Evolutionary conservation across 2,888 invertebrate species (phyloP), one percentile per base, ranked within the genome.

Genomic region (Cephus pygmeus): DNA sequence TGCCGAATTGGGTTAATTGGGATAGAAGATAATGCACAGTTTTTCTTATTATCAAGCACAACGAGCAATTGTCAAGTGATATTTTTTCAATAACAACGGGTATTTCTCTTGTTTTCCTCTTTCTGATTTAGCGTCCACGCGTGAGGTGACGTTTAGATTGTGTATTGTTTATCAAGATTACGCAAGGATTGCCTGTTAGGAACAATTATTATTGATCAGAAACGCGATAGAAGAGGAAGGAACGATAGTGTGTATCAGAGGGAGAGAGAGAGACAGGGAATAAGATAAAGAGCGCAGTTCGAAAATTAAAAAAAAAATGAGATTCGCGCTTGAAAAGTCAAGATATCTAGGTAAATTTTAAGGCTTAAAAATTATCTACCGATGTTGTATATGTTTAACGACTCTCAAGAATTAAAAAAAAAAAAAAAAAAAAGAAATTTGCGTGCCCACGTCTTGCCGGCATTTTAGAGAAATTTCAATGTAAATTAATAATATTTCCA

Each of bases 361-460:
- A 88, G 85, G 87, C 88, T 89, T 88, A 83, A 85, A 84, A 85
- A 88, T 88, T 87, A 89, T 88, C 87, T 88, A 89, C 88, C 85
- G 83, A 89, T 90, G 88, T 89, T 89, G 88, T 87, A 84, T 76
- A 81, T 81, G 82, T 82, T 40, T 85, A 81, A 85, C 81, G 87
- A 89, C 86, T 34, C 34, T 69, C 69, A 77, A 73, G 36, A 73
- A 40, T 71, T 31, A n/a, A 79, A 79, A 77, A 40, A 69, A 23
- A n/a, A 79, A 79, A 77, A 40, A 69, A 23, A 34, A 79, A 71
- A 74, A 77, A 34, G 73, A 56, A 69, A 36, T 40, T 33, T 12
- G 1, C 31, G 36, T 34, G 33, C 73, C 30, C n/a, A 73, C 33
- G 34, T 34, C 33, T 12, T 1, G 34, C 34, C 31, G 15, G 34